These are phyloP conservation scores for Plebejus melissa DNA, from an alignment of 2,888 invertebrate species.

Conservation along the genomic window DNA sequence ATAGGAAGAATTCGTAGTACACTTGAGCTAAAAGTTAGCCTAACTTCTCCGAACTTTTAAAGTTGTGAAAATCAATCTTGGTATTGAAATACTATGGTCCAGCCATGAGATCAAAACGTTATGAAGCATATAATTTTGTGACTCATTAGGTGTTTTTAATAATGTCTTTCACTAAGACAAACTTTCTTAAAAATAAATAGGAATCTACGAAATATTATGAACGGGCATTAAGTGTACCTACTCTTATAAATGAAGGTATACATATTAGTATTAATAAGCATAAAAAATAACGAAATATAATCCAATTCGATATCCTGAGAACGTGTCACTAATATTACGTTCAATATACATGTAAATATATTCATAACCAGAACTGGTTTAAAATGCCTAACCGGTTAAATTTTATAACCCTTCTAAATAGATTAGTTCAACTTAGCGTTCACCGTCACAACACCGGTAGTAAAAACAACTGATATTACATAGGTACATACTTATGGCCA, in stretches of 20 bases:
- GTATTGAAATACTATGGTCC: not conserved
- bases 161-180: not conserved
- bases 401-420: conserved; percentile 33
- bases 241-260: too few relatives aligned
- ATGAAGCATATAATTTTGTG: not conserved
- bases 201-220: too few relatives aligned
- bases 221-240: too few relatives aligned
- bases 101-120: not conserved
- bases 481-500: not conserved
- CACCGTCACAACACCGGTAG: not conserved
- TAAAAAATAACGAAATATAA: not conserved
- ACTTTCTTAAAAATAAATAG: too few relatives aligned
- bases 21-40: not conserved
- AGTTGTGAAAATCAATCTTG: not conserved
- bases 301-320: not conserved
- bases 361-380: conserved; percentile 37
- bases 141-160: not conserved
- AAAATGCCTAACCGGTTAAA: conserved; percentile 35
- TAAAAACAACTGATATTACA: conserved; percentile 1
- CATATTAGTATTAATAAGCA: not conserved
- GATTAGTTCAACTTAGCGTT: conserved; percentile 15
- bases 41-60: not conserved
- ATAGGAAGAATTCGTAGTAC: not conserved
- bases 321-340: not conserved
- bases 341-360: conserved; percentile 36